Base-by-base conservation (phyloP, 2,888 invertebrate species). In the Hydropsyche betteni region DNA sequence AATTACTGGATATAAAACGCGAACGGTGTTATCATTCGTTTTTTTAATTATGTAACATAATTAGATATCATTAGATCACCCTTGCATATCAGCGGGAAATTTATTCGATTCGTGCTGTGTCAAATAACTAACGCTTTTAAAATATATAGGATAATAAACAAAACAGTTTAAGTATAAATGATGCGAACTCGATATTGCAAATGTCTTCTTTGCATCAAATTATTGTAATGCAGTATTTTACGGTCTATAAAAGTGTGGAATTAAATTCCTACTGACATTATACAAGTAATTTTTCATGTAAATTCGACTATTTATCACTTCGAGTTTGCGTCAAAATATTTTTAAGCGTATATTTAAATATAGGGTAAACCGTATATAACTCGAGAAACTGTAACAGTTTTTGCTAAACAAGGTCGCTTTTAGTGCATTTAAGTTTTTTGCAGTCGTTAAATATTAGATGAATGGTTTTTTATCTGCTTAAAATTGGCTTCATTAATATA, bases 401-500 rank as follows among this genome's bases (percentile, higher is more conserved):
- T 64, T 64, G 7, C 64, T 34, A 34, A 64, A 36, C 64, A 64
- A 64, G 64, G 64, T 36, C 64, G 64, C 33, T 36, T 34, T 10
- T 36, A 36, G 64, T 36, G 64, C 64, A 36, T 64, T 64, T 64
- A n/a, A 1, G 34, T 36, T 64, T 72, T 72, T 72, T 61, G 6
- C 55, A 53, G 34, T 52, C 33, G 33, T 55, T 70, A 33, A 36
- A 69, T 4, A 44, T 38, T 44, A 36, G 16, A 69, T 7, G 44
- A 14, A 64, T 36, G 69, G 8, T 38, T 14, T 55, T 69, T 69
- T 16, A 14, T 51, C 44, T 69, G 14, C 34, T 44, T 38, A 10
- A 69, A 44, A 69, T 16, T 50, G 51, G 14, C 69, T 44, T 69
- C 52, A 70, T 70, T 70, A 53, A 70, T 51, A 53, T 50, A 36